Conservation (phyloP, 2,113 vertebrate species). For the Nansenia antarctica region DNA sequence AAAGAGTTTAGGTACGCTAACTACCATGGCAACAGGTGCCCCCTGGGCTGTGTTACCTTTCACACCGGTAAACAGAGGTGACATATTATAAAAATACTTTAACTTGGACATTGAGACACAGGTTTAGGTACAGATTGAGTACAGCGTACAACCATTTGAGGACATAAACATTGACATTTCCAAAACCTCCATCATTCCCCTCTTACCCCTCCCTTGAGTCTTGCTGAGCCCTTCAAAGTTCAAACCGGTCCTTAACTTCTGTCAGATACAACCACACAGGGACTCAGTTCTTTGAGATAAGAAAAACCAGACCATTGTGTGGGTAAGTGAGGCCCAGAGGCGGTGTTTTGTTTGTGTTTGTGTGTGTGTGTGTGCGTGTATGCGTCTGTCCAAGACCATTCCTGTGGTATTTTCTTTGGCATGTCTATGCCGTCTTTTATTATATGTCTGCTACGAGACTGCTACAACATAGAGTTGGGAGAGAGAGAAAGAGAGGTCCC, state of each 20-base stretch:
- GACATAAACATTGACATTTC: background rate
- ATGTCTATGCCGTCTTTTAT: conserved; percentile 1
- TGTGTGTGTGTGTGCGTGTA: background rate
- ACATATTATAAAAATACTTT: background rate
- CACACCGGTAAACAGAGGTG: background rate
- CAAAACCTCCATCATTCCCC: background rate
- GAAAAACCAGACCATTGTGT: conserved; percentile 91
- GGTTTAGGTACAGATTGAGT: background rate
- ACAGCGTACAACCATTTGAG: background rate
- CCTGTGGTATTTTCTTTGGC: background rate
- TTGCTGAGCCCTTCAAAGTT: background rate
- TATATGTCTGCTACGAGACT: background rate
- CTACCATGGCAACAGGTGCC: conserved; percentile 10
- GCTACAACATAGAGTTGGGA: no score
- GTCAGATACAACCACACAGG: conserved; percentile 97
- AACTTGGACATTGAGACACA: background rate
- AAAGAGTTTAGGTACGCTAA: background rate
- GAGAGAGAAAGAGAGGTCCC: background rate
- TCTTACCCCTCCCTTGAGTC: background rate
- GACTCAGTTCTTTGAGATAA: conserved; percentile 98
- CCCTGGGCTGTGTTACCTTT: background rate
- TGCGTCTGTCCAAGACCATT: background rate
- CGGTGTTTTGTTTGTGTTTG: conserved; percentile 8
- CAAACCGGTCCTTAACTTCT: conserved; percentile 72
- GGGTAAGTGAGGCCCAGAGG: conserved; percentile 79